Conservation (phyloP, 1,140 invertebrate species). For the Venustaconcha ellipsiformis region DNA sequence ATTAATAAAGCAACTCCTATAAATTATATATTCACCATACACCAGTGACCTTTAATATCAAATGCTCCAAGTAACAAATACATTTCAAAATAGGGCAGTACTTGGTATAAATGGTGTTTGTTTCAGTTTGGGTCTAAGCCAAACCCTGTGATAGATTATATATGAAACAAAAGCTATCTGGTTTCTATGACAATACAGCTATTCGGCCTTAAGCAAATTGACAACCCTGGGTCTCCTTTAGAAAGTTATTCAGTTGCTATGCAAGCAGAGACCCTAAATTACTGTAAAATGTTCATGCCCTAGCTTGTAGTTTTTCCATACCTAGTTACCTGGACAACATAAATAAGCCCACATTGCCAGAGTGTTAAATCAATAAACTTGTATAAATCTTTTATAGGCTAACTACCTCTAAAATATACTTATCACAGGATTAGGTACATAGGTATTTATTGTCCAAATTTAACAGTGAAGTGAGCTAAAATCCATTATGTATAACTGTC, state of each 20-base stretch:
- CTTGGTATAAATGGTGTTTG: conserved; percentile 33
- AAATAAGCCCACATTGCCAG: conserved; percentile 27
- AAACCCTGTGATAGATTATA: conserved; percentile 34
- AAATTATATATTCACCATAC: conserved; percentile 4
- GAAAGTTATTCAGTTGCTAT: conserved; percentile 34
- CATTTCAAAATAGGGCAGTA: conserved; percentile 30
- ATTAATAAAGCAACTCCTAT: neutral
- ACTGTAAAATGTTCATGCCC: too few species aligned
- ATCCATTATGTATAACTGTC: too few species aligned
- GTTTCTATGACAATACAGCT: conserved; percentile 35
- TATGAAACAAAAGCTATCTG: conserved; percentile 39
- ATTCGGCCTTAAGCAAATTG: conserved; percentile 14
- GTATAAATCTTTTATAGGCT: conserved; percentile 56
- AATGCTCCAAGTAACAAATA: conserved; percentile 35
- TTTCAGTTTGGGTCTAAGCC: conserved; percentile 34
- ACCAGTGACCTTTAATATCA: conserved; percentile 32
- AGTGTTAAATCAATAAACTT: conserved; percentile 46
- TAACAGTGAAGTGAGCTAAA: too few species aligned
- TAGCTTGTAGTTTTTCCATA: too few species aligned
- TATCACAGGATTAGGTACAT: conserved; percentile 25
- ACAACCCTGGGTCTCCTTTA: conserved; percentile 5
- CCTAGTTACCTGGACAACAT: conserved; percentile 48
- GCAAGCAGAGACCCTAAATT: neutral
- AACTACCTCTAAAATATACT: conserved; percentile 38
- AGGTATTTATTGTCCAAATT: conserved; percentile 13